Conservation (phyloP, 2,113 vertebrate species). For the Sylvilagus bachmani region DNA sequence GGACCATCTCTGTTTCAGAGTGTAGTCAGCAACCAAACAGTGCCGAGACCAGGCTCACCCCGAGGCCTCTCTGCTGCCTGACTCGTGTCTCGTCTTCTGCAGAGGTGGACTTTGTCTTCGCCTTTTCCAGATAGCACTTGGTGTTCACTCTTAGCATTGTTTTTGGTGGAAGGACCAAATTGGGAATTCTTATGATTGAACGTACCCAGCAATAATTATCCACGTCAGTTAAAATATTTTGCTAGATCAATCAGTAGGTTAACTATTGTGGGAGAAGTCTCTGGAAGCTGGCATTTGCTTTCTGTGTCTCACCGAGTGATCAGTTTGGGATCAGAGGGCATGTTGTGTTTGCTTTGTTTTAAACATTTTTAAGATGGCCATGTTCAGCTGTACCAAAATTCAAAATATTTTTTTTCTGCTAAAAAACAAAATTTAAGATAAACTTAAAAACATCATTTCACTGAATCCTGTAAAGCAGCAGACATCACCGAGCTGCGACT, state of each 20-base stretch:
- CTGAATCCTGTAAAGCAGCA: background rate
- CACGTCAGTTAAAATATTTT: slow-evolving; percentile 11
- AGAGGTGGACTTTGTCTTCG: background rate
- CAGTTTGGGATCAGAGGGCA: background rate
- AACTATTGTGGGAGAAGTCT: background rate
- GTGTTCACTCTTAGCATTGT: slow-evolving; percentile 13
- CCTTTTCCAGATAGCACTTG: background rate
- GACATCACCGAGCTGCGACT: background rate
- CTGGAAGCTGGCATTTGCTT: background rate
- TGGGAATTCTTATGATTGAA: slow-evolving; percentile 12
- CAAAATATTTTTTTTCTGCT: slow-evolving; percentile 30
- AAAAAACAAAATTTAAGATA: background rate
- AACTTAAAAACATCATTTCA: background rate
- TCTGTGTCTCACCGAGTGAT: slow-evolving; percentile 19
- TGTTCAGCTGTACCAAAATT: slow-evolving; percentile 12
- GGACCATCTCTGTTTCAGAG: background rate
- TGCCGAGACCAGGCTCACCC: background rate
- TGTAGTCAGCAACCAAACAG: background rate
- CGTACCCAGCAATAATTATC: background rate
- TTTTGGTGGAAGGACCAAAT: slow-evolving; percentile 21
- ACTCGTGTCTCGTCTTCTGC: background rate
- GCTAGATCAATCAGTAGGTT: background rate
- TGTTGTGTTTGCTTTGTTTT: background rate
- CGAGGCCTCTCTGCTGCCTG: background rate
- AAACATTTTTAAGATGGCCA: background rate